Evolutionary conservation across 2,797 vertebrate species (phyloP).

Genomic region (Gastrophryne carolinensis): DNA sequence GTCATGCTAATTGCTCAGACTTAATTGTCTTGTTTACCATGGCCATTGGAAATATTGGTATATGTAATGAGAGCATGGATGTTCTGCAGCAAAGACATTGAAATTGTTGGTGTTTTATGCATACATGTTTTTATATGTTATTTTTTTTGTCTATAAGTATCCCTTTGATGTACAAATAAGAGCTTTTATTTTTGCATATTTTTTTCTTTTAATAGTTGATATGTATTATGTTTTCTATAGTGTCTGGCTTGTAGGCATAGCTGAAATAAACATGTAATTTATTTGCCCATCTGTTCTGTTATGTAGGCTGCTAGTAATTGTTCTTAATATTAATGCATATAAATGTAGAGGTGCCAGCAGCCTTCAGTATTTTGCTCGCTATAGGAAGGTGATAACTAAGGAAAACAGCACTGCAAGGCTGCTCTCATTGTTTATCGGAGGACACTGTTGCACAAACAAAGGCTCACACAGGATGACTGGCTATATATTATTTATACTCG

Average conservation of each 20-base stretch:
- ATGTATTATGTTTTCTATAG: not conserved
- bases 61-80: no score
- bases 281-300: not conserved
- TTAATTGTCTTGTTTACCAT: no score
- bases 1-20: no score
- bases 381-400: not conserved
- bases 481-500: slow-evolving; percentile 52
- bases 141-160: no score
- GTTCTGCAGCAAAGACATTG: no score
- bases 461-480: slow-evolving; percentile 37
- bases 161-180: no score
- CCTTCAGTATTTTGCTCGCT: slow-evolving; percentile 1
- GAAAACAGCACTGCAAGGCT: slow-evolving; percentile 18
- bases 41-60: no score
- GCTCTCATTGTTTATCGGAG: slow-evolving; percentile 48
- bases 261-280: not conserved
- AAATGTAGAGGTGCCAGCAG: not conserved
- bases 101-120: no score
- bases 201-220: not conserved
- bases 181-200: no score
- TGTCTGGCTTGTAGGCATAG: not conserved
- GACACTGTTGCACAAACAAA: slow-evolving; percentile 50
- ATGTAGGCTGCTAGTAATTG: not conserved
- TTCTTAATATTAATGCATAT: not conserved
- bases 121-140: no score